These are phyloP conservation scores for Tanypteryx hageni DNA, from an alignment of 2,888 invertebrate species.

Conservation along the genomic window DNA sequence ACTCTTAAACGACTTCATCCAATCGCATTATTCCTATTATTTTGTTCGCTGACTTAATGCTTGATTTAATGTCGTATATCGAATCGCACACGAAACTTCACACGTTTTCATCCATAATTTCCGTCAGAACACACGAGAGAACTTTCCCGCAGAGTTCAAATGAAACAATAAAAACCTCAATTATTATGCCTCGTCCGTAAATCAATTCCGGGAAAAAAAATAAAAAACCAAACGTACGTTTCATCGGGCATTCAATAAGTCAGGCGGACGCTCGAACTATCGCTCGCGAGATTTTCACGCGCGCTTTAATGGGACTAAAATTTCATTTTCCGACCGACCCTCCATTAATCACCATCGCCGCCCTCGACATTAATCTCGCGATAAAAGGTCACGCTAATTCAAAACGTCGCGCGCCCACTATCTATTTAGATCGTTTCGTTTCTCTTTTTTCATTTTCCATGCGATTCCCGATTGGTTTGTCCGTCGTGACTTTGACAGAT, in stretches of 20 bases:
- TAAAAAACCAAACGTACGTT: background rate
- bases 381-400: slow-evolving; percentile 16
- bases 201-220: background rate
- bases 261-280: background rate
- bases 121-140: background rate
- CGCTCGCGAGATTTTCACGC: slow-evolving; percentile 15
- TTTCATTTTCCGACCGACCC: slow-evolving; percentile 8
- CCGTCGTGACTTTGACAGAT: background rate
- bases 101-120: background rate
- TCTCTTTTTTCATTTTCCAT: background rate
- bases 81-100: background rate
- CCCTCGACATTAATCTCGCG: background rate
- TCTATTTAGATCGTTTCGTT: slow-evolving; percentile 12
- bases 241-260: slow-evolving; percentile 14
- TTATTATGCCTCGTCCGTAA: background rate
- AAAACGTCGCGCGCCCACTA: background rate
- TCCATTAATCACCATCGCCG: background rate
- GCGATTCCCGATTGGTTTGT: background rate
- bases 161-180: background rate
- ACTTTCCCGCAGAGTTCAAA: background rate
- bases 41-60: background rate
- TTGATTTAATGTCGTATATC: background rate
- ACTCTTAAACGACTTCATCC: background rate
- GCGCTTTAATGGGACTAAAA: slow-evolving; percentile 13
- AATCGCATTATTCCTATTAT: background rate